phyloP scores from a whole-genome alignment of 2,113 vertebrate species.

The Hyla sarda region DNA sequence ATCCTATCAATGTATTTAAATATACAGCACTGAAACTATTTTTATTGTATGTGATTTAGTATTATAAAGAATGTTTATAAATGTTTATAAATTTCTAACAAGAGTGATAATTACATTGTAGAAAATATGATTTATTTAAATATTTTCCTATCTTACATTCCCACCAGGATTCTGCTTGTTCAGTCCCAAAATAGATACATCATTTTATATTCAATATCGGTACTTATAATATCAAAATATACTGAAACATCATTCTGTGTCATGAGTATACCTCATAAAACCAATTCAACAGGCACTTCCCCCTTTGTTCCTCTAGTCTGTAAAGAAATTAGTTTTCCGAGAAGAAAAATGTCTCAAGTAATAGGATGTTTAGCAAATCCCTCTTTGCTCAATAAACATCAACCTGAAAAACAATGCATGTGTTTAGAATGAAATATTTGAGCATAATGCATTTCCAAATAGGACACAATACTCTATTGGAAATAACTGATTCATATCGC shows the following conservation, averaged over 20 bases:
- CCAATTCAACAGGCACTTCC: not conserved
- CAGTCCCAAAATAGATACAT: not conserved
- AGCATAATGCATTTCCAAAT: conserved; percentile 24
- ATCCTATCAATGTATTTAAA: not conserved
- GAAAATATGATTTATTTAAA: not conserved
- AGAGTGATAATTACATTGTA: not conserved
- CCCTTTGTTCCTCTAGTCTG: not conserved
- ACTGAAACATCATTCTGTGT: not conserved
- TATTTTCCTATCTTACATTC: not conserved
- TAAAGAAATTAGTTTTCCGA: conserved; percentile 23
- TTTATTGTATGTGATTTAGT: no score
- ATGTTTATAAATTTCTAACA: not conserved
- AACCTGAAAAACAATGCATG: conserved; percentile 31
- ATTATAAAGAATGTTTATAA: not conserved
- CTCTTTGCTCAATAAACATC: conserved; percentile 41
- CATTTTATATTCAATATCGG: not conserved
- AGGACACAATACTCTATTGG: conserved; percentile 16
- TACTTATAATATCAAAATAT: not conserved
- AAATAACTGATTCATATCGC: conserved; percentile 3
- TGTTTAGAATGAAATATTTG: conserved; percentile 15
- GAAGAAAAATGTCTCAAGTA: conserved; percentile 10
- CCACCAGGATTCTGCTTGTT: not conserved
- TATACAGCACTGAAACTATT: not conserved
- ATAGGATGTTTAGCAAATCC: conserved; percentile 41
- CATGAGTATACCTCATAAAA: not conserved